Percentiles rank a stretch among this genome's conserved stretches.
Conservation (phyloP, 2,888 invertebrate species). For the Caenorhabditis japonica region DNA sequence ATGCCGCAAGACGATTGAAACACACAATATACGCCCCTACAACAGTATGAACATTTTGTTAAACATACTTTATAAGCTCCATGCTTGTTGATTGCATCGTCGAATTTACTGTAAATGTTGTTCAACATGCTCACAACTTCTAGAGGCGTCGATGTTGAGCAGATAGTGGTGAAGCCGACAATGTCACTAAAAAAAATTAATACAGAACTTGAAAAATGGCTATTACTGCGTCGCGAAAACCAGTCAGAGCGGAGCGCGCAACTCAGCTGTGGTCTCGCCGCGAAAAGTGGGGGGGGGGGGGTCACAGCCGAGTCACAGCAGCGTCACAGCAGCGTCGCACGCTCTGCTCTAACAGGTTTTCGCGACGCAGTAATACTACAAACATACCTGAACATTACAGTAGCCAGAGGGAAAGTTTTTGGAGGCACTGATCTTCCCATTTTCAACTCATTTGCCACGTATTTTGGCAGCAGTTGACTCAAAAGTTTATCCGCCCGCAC, state of each 20-base stretch:
- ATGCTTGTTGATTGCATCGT: slow-evolving; percentile 72
- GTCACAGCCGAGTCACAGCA: too few species aligned
- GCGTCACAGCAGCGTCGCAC: too few species aligned
- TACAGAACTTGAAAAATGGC: too few species aligned
- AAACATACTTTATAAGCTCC: slow-evolving; percentile 65
- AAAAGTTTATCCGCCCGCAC: slow-evolving; percentile 72
- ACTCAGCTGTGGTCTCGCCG: too few species aligned
- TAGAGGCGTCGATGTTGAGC: slow-evolving; percentile 62
- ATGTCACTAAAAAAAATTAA: slow-evolving; percentile 68
- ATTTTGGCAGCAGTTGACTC: slow-evolving; percentile 73
- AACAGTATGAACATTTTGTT: too few species aligned
- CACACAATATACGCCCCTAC: too few species aligned
- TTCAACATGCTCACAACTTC: slow-evolving; percentile 70
- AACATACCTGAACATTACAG: slow-evolving; percentile 69
- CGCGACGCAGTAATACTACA: too few species aligned
- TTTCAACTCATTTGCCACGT: slow-evolving; percentile 74
- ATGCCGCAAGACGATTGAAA: too few species aligned
- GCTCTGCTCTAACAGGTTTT: too few species aligned
- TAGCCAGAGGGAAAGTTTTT: slow-evolving; percentile 70
- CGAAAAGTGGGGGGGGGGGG: too few species aligned
- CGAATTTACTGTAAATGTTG: slow-evolving; percentile 74
- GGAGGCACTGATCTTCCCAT: slow-evolving; percentile 73
- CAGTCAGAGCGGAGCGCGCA: too few species aligned
- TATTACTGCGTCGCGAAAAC: too few species aligned
- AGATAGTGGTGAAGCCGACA: slow-evolving; percentile 69